Evolutionary conservation across 2,888 invertebrate species (phyloP), one percentile per base, ranked within the genome.

Genomic region (Orthosia gracilis): DNA sequence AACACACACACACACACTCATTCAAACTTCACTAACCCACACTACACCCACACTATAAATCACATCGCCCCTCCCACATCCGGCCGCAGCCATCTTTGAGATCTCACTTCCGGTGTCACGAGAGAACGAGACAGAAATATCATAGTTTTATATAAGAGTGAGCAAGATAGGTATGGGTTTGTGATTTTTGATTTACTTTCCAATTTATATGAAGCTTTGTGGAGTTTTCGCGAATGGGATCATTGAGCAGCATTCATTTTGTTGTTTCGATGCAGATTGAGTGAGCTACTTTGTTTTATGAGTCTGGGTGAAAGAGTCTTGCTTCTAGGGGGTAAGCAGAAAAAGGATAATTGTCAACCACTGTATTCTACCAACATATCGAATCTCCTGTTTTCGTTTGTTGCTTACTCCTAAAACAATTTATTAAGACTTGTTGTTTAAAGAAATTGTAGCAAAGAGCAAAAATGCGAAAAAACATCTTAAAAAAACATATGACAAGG

Each of bases 41-140:
- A 80, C 76, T 85, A 86, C 87, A 85, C 88, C 89, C 88, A 87
- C 88, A 93, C 94, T 94, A 95, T 94, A 95, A 95, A 95, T 96
- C 95, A 95, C 93, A 91, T 90, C 87, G 94, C 96, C 92, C 94
- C 96, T 92, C 96, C 96, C 94, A 95, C 92, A 89, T 94, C 93
- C 94, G 92, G 93, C 93, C 94, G 96, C 94, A 94, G 95, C 96
- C 96, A 96, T 96, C 94, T 96, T 96, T 96, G 96, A 96, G 91
- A 91, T 94, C 94, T 95, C 94, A 96, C 89, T 94, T 95, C 95
- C 96, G 95, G 91, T 85, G 91, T 88, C 85, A 90, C 79, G 90
- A 83, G 91, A 89, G 86, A 86, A 77, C 69, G 91, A 85, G 92
- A 93, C 65, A 72, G 87, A 58, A 59, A 82, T 76, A 85, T 69